phyloP scores from a whole-genome alignment of 2,888 invertebrate species.

The Antitype chi region DNA sequence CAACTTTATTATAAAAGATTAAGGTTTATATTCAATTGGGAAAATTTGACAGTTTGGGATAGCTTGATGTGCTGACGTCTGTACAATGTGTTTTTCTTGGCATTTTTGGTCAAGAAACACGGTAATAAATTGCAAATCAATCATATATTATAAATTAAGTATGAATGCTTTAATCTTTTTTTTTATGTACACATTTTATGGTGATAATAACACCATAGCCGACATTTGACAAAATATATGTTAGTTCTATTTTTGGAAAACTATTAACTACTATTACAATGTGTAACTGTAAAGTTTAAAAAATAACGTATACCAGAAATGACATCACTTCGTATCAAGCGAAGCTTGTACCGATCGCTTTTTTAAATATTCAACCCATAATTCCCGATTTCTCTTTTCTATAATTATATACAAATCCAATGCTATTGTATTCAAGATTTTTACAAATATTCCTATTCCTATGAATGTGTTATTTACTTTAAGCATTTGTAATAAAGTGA shows the following conservation, averaged over 20 bases:
- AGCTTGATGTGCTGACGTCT: too few species aligned
- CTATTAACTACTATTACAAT: too few species aligned
- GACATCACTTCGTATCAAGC: not conserved
- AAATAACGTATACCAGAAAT: too few species aligned
- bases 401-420: conserved; percentile 16
- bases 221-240: not conserved
- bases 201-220: too few species aligned
- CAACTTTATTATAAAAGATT: too few species aligned
- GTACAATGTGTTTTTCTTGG: not conserved
- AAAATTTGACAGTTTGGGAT: too few species aligned
- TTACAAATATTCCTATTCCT: not conserved
- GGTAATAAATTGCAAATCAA: not conserved
- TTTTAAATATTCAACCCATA: conserved; percentile 23
- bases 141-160: not conserved
- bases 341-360: not conserved
- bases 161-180: too few species aligned
- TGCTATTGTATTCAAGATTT: conserved; percentile 9
- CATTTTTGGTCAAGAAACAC: not conserved
- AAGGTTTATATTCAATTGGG: too few species aligned
- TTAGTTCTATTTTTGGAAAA: not conserved
- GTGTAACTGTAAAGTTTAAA: too few species aligned
- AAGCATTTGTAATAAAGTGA: not conserved
- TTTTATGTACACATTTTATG: too few species aligned
- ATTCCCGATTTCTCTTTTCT: conserved; percentile 17
- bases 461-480: not conserved